These are phyloP conservation scores for Edolisoma coerulescens DNA, from an alignment of 2,113 vertebrate genomes.

Conservation along the genomic window DNA sequence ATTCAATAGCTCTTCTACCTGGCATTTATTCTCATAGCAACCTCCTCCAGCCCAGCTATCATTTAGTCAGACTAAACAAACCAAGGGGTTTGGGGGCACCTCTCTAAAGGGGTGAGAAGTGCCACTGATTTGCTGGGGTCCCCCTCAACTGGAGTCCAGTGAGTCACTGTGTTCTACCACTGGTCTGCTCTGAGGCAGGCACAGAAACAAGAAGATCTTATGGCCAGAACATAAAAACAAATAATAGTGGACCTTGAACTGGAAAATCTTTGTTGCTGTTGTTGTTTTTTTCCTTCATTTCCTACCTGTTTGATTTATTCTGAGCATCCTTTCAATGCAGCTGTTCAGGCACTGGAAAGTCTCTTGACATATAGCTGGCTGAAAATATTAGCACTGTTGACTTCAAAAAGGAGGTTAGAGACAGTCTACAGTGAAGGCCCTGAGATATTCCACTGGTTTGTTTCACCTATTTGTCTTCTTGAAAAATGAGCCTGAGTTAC, in stretches of 20 bases:
- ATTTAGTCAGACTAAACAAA: background rate
- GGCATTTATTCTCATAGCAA: conserved; percentile 28
- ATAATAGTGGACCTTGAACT: background rate
- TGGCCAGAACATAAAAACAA: background rate
- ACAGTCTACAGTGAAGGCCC: background rate
- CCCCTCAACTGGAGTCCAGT: background rate
- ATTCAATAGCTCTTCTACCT: conserved; percentile 16
- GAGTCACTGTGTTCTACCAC: background rate
- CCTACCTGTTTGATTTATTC: background rate
- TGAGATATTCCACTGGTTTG: background rate
- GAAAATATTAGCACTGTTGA: background rate
- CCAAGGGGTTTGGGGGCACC: background rate
- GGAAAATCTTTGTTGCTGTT: background rate
- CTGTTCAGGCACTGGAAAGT: background rate
- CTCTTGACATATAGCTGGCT: background rate
- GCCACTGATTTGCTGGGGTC: background rate
- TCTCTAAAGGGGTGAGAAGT: background rate
- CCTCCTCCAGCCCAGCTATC: background rate
- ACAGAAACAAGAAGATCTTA: background rate
- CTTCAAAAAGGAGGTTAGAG: background rate
- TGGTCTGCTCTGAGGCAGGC: background rate
- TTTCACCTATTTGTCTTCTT: background rate
- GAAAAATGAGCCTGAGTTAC: background rate
- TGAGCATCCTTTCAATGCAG: background rate
- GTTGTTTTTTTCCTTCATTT: background rate